phyloP scores from a whole-genome alignment of 2,113 vertebrate genomes.

The Dipodomys merriami region DNA sequence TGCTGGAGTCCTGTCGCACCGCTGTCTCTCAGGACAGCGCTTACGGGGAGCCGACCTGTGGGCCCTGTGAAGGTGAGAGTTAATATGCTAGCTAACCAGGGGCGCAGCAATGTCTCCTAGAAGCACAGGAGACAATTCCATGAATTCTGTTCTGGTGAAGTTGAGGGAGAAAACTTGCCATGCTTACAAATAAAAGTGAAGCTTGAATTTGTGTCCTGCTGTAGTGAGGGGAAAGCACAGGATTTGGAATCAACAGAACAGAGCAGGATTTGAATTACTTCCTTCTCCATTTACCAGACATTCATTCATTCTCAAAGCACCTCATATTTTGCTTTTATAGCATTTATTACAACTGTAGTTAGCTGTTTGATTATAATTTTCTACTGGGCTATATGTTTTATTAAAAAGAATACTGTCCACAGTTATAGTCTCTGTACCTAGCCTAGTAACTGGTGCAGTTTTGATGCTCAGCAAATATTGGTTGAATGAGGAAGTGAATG shows the following conservation, averaged over 20 bases:
- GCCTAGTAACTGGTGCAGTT: neutral
- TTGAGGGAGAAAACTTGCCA: slow-evolving; percentile 49
- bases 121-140: neutral
- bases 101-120: neutral
- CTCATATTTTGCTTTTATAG: neutral
- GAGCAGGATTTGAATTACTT: slow-evolving; percentile 54
- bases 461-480: slow-evolving; percentile 45
- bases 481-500: slow-evolving; percentile 31
- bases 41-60: neutral
- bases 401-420: neutral
- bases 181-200: slow-evolving; percentile 39
- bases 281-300: neutral
- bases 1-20: neutral
- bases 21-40: neutral
- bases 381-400: neutral
- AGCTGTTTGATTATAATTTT: slow-evolving; percentile 45
- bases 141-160: slow-evolving; percentile 29
- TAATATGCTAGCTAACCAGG: neutral
- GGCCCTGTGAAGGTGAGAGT: neutral
- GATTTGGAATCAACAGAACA: neutral
- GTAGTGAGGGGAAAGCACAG: neutral
- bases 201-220: slow-evolving; percentile 16
- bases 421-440: slow-evolving; percentile 7
- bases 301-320: slow-evolving; percentile 49
- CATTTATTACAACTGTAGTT: slow-evolving; percentile 15